Percentiles rank a stretch among this genome's conserved stretches.
These are phyloP conservation scores for Mechanitis mazaeus DNA, from an alignment of 2,888 invertebrate species.

Conservation along the genomic window DNA sequence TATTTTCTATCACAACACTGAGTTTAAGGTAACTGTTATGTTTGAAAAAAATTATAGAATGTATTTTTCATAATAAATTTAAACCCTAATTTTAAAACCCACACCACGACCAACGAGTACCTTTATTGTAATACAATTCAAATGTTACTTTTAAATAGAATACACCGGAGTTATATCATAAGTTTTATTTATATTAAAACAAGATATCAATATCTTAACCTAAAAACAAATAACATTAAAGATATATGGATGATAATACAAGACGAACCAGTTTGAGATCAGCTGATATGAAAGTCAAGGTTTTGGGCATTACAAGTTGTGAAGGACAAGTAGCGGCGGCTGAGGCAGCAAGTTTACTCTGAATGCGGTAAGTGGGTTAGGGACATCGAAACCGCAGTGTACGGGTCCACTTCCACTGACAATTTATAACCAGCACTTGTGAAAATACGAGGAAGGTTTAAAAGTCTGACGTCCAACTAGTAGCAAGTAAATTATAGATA, in stretches of 20 bases:
- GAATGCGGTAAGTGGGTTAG: conserved; percentile 24
- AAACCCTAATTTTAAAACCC: too few species aligned
- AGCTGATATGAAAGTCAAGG: not conserved
- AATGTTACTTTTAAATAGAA: too few species aligned
- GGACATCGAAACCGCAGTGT: conserved; percentile 9
- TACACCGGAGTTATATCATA: too few species aligned
- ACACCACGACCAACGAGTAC: too few species aligned
- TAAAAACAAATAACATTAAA: too few species aligned
- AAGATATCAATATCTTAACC: too few species aligned
- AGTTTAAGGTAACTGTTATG: conserved; percentile 15
- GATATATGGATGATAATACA: not conserved
- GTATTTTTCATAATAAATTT: not conserved
- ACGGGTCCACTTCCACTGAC: conserved; percentile 8
- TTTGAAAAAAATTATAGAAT: conserved; percentile 9
- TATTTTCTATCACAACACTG: conserved; percentile 22
- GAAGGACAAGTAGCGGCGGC: conserved; percentile 13
- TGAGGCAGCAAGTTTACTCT: conserved; percentile 18
- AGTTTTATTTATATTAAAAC: too few species aligned
- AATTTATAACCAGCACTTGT: conserved; percentile 22
- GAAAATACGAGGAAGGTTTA: conserved; percentile 13
- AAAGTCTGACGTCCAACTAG: conserved; percentile 15
- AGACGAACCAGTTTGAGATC: not conserved
- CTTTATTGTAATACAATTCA: too few species aligned
- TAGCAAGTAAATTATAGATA: conserved; percentile 15
- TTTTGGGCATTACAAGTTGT: conserved; percentile 8